A percentile compares a stretch with the other conserved stretches of the same genome.
Conservation (phyloP, 2,113 vertebrate genomes). For the Vanacampus margaritifer region DNA sequence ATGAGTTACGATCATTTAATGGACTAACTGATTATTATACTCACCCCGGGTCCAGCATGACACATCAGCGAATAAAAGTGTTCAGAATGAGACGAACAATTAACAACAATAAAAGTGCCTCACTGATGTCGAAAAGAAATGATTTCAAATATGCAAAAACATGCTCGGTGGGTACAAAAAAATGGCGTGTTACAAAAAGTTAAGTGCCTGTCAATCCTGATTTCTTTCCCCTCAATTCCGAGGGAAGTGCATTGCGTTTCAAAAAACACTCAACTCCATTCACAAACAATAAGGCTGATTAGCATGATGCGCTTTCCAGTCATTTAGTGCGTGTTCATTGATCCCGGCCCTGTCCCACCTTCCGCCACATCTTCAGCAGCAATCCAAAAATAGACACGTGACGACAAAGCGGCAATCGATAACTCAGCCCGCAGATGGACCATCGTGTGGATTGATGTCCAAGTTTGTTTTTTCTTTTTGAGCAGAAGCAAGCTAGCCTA, state of each 20-base stretch:
- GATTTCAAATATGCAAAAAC: conserved; percentile 28
- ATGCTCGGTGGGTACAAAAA: conserved; percentile 54
- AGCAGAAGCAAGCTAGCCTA: neutral
- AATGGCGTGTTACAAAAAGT: neutral
- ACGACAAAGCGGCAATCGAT: conserved; percentile 41
- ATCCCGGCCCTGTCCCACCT: conserved; percentile 33
- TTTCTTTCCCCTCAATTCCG: neutral
- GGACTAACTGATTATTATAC: neutral
- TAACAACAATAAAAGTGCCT: conserved; percentile 26
- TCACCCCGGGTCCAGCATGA: neutral
- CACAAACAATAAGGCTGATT: conserved; percentile 33
- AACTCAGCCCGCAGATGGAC: conserved; percentile 38
- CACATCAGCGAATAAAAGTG: neutral
- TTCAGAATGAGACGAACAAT: neutral
- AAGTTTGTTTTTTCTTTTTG: conserved; percentile 10
- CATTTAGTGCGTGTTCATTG: conserved; percentile 48
- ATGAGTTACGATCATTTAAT: no score
- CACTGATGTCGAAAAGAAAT: conserved; percentile 28
- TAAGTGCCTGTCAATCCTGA: conserved; percentile 19
- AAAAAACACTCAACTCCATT: conserved; percentile 39
- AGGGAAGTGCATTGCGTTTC: conserved; percentile 14
- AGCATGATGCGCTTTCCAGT: conserved; percentile 23
- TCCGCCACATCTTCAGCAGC: conserved; percentile 29
- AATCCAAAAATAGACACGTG: conserved; percentile 45
- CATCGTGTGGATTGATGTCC: conserved; percentile 16